Conservation (phyloP, 2,797 vertebrate genomes). For the Thalassophryne amazonica region DNA sequence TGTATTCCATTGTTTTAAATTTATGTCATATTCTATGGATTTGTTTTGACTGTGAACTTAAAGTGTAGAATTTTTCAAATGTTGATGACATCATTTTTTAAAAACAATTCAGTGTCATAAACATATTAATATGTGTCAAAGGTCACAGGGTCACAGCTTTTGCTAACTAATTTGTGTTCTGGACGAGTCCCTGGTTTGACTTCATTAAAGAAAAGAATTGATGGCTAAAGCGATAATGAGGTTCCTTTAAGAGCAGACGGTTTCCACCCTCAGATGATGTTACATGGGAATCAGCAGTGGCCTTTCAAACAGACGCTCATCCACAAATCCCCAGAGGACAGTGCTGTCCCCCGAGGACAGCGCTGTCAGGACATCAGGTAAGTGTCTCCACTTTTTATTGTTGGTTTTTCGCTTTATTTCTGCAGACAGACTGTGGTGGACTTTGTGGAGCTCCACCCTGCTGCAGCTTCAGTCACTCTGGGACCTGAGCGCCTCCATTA, state of each 20-base stretch:
- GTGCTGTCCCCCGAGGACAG: constrained; percentile 6
- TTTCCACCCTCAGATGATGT: constrained; percentile 59
- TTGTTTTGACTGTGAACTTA: too few relatives aligned
- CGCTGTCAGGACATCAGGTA: constrained; percentile 51
- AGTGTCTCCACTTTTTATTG: constrained; percentile 17
- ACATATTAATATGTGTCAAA: too few relatives aligned
- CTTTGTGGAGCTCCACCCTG: constrained; percentile 18
- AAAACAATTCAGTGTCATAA: too few relatives aligned
- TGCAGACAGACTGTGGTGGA: not conserved
- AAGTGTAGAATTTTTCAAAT: too few relatives aligned
- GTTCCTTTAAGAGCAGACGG: not conserved
- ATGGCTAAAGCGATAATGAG: not conserved
- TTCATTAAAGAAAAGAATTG: not conserved
- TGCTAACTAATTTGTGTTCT: too few relatives aligned
- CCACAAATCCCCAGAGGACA: constrained; percentile 23
- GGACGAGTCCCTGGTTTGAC: too few relatives aligned
- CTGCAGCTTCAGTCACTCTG: not conserved
- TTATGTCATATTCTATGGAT: too few relatives aligned
- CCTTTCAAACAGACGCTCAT: constrained; percentile 31
- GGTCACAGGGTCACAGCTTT: too few relatives aligned
- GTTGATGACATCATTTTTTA: too few relatives aligned
- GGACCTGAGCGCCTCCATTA: too few relatives aligned
- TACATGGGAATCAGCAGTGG: constrained; percentile 44
- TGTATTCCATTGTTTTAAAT: too few relatives aligned
- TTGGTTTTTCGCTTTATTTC: constrained; percentile 25